These are phyloP conservation scores for Botrylloides violaceus DNA, from an alignment of 23 tunicate species.

Conservation along the genomic window DNA sequence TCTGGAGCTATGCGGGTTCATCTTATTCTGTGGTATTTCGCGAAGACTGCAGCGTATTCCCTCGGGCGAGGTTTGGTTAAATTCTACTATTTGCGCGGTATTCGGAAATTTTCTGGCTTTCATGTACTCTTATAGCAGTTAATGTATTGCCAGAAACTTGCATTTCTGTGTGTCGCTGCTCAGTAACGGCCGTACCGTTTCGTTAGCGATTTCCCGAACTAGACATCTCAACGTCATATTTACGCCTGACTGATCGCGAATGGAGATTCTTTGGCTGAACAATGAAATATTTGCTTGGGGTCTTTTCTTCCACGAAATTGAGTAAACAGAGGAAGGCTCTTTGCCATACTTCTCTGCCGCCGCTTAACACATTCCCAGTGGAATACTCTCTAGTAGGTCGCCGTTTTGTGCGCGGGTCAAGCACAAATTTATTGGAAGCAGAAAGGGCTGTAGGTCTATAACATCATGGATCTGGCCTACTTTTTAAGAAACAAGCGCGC, in stretches of 20 bases:
- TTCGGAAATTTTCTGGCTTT: too few relatives aligned
- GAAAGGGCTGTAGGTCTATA: too few relatives aligned
- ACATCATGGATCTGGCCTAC: too few relatives aligned
- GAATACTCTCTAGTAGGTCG: too few relatives aligned
- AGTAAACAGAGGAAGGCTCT: neutral
- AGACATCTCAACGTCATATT: neutral
- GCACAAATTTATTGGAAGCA: too few relatives aligned
- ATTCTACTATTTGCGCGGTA: neutral
- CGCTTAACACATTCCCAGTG: neutral
- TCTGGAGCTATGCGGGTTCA: neutral
- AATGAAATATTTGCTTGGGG: slow-evolving; percentile 2
- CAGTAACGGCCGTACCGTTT: too few relatives aligned
- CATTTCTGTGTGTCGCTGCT: too few relatives aligned
- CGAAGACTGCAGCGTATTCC: neutral
- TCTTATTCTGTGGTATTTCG: neutral
- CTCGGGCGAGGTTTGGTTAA: neutral
- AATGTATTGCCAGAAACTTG: too few relatives aligned
- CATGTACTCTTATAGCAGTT: too few relatives aligned
- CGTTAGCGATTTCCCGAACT: too few relatives aligned
- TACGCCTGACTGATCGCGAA: neutral
- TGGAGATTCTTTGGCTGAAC: neutral
- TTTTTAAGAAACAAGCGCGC: too few relatives aligned
- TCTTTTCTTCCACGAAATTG: neutral
- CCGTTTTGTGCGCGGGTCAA: neutral
- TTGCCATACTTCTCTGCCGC: neutral